Base-by-base conservation (phyloP, 1,140 invertebrate genomes). In the Formica exsecta region DNA sequence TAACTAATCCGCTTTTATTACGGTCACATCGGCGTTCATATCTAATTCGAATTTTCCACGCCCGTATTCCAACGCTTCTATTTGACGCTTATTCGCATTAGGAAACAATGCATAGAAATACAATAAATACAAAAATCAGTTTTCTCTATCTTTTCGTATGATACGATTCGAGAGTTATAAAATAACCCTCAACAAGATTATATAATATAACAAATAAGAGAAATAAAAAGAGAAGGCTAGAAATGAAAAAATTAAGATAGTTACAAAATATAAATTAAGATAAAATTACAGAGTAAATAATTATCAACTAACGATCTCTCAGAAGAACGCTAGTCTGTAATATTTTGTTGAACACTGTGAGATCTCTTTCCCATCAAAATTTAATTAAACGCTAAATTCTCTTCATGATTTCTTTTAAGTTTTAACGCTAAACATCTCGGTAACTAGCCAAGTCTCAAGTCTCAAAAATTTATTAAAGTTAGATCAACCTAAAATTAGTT, bases 1-100 rank as follows among this genome's bases (percentile, higher is more conserved):
- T 3, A 13, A 44, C 25, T 62, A 70, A 81, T 81, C 8, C 13
- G 25, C 29, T 81, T 81, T 81, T 73, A 81, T 81, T 81, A 36
- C 57, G n/a, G 11, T 70, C 22, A 38, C 51, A 38, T 51, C 16
- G 11, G 41, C 51, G 22, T 59, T 29, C 6, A 4, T 54, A 68
- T 3, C 57, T 83, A 83, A 74, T 73, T 74, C 54, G 41, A 74
- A 62, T 83, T 74, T 83, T 48, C 11, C 4, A 38, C 77, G 29
- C 54, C 29, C 13, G n/a, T 62, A 62, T 61, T 87, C 85, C 36
- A 51, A 36, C 38, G 13, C 16, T 51, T 51, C 9, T 4, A 19
- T 51, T 51, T 51, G 11, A 32, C 59, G 66, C 54, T 68, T 68
- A 75, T 36, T 66, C 38, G 16, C 48, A 13, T 57, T 64, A 57